Evolutionary conservation across 2,888 invertebrate species (phyloP).

Genomic region (Dione vanillae): DNA sequence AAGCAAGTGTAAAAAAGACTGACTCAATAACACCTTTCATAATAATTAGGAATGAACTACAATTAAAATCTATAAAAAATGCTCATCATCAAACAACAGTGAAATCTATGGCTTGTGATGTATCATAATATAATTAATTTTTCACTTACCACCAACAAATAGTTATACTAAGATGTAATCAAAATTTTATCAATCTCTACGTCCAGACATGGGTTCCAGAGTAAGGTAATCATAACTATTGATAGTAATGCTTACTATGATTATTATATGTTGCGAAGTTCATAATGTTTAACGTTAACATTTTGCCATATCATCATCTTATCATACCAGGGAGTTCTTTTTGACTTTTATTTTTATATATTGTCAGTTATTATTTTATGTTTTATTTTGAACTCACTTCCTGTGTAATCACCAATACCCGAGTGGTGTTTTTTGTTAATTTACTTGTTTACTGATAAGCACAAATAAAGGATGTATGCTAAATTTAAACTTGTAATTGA

Average conservation of each 20-base stretch:
- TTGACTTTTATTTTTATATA: slow-evolving; percentile 36
- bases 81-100: slow-evolving; percentile 54
- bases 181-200: slow-evolving; percentile 63
- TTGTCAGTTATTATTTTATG: slow-evolving; percentile 18
- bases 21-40: slow-evolving; percentile 54
- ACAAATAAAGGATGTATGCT: background rate
- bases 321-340: slow-evolving; percentile 28
- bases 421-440: slow-evolving; percentile 29
- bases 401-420: slow-evolving; percentile 38
- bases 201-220: slow-evolving; percentile 81
- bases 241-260: background rate
- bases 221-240: slow-evolving; percentile 63
- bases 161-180: slow-evolving; percentile 64
- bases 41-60: slow-evolving; percentile 52
- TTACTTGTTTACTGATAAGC: slow-evolving; percentile 27
- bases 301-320: slow-evolving; percentile 44
- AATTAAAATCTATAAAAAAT: slow-evolving; percentile 57
- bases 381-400: slow-evolving; percentile 36
- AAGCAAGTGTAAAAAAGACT: slow-evolving; percentile 42
- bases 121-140: slow-evolving; percentile 60
- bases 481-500: background rate
- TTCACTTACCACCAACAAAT: slow-evolving; percentile 36
- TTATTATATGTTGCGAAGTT: background rate
- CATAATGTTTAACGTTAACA: slow-evolving; percentile 16
- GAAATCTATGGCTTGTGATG: slow-evolving; percentile 72